Conservation (phyloP, 2,888 invertebrate genomes). For the Pseudococcus longispinus region DNA sequence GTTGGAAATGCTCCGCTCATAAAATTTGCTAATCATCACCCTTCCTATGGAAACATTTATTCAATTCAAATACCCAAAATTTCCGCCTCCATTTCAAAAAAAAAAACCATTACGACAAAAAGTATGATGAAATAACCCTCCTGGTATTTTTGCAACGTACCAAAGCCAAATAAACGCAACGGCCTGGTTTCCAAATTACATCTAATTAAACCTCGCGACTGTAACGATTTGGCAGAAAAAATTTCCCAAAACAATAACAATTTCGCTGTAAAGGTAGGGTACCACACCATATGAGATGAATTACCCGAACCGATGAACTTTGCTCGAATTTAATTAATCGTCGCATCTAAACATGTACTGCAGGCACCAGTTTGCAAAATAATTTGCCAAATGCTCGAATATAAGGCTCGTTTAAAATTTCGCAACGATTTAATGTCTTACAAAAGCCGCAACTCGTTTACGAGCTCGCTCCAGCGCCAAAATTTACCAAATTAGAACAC, state of each 20-base stretch:
- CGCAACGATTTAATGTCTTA: background rate
- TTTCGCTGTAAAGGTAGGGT: background rate
- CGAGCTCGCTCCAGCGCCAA: background rate
- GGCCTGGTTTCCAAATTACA: background rate
- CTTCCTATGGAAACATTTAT: too few relatives aligned
- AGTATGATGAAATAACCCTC: too few relatives aligned
- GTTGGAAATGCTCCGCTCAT: too few relatives aligned
- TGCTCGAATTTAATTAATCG: background rate
- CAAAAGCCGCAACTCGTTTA: constrained; percentile 11
- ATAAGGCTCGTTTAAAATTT: background rate
- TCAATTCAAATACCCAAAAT: too few relatives aligned
- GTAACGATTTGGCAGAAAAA: background rate
- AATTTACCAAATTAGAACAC: constrained; percentile 24
- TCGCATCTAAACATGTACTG: background rate
- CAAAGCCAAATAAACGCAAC: background rate
- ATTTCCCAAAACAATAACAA: background rate
- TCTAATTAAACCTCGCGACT: background rate
- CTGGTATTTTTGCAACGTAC: too few relatives aligned
- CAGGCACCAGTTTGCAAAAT: background rate
- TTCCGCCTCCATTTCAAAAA: too few relatives aligned
- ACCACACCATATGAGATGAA: background rate
- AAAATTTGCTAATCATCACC: too few relatives aligned
- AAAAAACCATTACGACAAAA: too few relatives aligned
- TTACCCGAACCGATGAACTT: background rate
- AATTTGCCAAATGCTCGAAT: background rate